phyloP scores from a whole-genome alignment of 1,140 invertebrate genomes.

The Diachasma alloeum region DNA sequence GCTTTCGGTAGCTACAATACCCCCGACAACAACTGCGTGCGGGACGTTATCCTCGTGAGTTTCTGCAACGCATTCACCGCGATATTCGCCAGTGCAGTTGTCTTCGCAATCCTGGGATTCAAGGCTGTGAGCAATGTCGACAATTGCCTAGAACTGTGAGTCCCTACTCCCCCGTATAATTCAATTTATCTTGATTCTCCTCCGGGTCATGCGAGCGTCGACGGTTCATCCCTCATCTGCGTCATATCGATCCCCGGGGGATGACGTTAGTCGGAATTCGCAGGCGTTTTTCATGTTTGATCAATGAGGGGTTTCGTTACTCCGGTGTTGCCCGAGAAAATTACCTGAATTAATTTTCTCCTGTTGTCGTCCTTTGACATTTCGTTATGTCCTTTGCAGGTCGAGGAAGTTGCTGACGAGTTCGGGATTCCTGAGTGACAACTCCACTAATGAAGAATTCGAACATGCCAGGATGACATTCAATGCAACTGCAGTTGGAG shows the following conservation, averaged over 20 bases:
- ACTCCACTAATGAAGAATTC: constrained; percentile 68
- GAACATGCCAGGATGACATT: constrained; percentile 59
- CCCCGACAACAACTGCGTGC: constrained; percentile 88
- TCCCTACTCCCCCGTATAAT: not conserved
- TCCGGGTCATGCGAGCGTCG: not conserved
- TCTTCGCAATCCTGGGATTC: constrained; percentile 88
- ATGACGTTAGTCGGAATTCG: not conserved
- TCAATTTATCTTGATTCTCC: not conserved
- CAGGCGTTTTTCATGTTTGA: not conserved
- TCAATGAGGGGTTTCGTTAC: not conserved
- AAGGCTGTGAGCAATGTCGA: constrained; percentile 85
- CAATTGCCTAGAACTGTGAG: constrained; percentile 79
- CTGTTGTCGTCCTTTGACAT: not conserved
- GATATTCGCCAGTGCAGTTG: constrained; percentile 92
- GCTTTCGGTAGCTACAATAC: constrained; percentile 92
- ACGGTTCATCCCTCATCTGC: not conserved
- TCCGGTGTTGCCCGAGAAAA: not conserved
- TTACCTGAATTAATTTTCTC: not conserved
- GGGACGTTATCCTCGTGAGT: constrained; percentile 89
- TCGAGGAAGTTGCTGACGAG: constrained; percentile 63
- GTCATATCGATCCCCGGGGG: not conserved
- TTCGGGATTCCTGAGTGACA: constrained; percentile 62
- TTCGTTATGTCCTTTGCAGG: constrained; percentile 36
- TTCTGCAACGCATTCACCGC: constrained; percentile 91
- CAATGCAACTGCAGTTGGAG: constrained; percentile 49